A percentile compares a stretch with the other conserved stretches of the same genome.
Evolutionary conservation across 2,888 invertebrate genomes (phyloP).

Genomic region (Pseudococcus jackbeardsleyi): DNA sequence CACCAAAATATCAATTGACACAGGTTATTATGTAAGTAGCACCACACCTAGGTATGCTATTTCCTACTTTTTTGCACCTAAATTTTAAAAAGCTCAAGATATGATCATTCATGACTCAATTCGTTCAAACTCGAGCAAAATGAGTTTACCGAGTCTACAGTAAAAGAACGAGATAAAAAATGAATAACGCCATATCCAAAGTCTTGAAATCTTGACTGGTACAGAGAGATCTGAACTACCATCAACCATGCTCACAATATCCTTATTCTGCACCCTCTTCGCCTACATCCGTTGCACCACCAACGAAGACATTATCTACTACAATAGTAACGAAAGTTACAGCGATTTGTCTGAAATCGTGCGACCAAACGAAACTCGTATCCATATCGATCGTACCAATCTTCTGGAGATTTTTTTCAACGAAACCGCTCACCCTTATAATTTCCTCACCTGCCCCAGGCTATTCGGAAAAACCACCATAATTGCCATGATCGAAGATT

Average conservation of each 20-base stretch:
- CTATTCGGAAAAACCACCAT: not conserved
- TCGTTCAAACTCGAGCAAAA: no score
- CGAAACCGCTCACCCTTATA: not conserved
- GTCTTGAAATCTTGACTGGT: no score
- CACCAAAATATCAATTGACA: no score
- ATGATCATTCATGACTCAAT: no score
- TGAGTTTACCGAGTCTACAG: no score
- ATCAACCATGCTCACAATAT: not conserved
- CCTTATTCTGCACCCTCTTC: not conserved
- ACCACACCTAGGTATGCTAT: no score
- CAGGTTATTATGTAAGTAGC: no score
- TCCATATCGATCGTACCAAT: not conserved
- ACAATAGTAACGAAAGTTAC: constrained; percentile 1
- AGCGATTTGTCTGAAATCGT: not conserved
- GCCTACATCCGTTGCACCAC: not conserved
- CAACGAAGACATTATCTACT: not conserved
- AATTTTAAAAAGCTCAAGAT: no score
- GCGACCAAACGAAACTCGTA: not conserved
- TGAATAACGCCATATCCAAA: no score
- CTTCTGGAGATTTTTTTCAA: not conserved
- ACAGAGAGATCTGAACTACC: not conserved
- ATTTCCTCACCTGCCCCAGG: not conserved
- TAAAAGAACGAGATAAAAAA: no score
- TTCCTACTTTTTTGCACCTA: no score
- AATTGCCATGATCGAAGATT: constrained; percentile 20